Evolutionary conservation across 2,888 invertebrate species (phyloP).

Genomic region (Harpalus rufipes): DNA sequence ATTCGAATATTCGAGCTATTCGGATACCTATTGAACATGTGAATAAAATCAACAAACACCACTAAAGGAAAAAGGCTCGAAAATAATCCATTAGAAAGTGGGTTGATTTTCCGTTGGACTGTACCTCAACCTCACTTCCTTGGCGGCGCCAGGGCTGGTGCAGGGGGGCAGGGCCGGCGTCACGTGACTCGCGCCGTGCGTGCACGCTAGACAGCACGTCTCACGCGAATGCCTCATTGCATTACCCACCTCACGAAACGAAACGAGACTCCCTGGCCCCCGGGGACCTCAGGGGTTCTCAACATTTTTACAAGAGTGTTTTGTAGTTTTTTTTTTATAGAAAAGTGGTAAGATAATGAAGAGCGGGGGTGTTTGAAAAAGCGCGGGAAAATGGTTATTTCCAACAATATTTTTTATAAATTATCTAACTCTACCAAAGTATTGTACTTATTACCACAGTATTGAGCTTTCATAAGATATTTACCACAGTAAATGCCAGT

Average conservation of each 20-base stretch:
- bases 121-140: slow-evolving; percentile 59
- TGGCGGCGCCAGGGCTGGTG: slow-evolving; percentile 52
- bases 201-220: slow-evolving; percentile 66
- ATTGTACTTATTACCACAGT: too few relatives aligned
- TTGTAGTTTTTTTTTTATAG: too few relatives aligned
- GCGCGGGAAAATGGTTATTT: neutral
- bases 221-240: slow-evolving; percentile 67
- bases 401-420: too few relatives aligned
- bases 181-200: slow-evolving; percentile 58
- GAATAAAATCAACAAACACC: too few relatives aligned
- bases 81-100: slow-evolving; percentile 44
- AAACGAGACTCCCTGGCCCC: neutral
- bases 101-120: slow-evolving; percentile 32
- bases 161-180: slow-evolving; percentile 28
- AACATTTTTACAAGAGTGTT: slow-evolving; percentile 13
- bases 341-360: neutral
- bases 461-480: too few relatives aligned
- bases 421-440: too few relatives aligned
- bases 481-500: too few relatives aligned
- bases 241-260: slow-evolving; percentile 59
- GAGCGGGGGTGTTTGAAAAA: neutral
- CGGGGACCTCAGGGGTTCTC: slow-evolving; percentile 23
- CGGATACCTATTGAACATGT: too few relatives aligned
- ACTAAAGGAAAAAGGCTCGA: neutral
- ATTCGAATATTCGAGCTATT: slow-evolving; percentile 6